Evolutionary conservation across 2,888 invertebrate genomes (phyloP).

Genomic region (Lypha dubia): DNA sequence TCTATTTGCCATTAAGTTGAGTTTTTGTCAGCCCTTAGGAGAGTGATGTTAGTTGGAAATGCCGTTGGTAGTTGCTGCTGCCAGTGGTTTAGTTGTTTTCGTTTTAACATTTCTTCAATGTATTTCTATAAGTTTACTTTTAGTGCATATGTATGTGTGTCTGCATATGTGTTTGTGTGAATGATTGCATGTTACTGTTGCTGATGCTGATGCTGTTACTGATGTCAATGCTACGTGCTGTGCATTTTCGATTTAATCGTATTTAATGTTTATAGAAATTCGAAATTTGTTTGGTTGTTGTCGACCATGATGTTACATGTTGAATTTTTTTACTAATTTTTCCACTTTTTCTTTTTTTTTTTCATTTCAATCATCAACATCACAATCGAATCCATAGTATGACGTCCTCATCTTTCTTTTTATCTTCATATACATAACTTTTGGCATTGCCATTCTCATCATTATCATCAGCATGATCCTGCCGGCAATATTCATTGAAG

Average conservation of each 20-base stretch:
- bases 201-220: background rate
- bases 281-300: constrained; percentile 35
- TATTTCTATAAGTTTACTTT: constrained; percentile 45
- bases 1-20: constrained; percentile 11
- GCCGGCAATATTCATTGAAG: background rate
- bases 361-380: constrained; percentile 38
- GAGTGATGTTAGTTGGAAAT: background rate
- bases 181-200: background rate
- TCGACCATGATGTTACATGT: constrained; percentile 13
- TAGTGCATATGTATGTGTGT: constrained; percentile 13
- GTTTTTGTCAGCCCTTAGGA: constrained; percentile 16
- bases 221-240: constrained; percentile 51
- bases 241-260: constrained; percentile 55
- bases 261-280: constrained; percentile 44
- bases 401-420: background rate
- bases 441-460: constrained; percentile 8
- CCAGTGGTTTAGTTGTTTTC: constrained; percentile 24
- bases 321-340: constrained; percentile 9
- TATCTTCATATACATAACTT: background rate
- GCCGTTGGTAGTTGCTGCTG: constrained; percentile 42
- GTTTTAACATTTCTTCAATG: constrained; percentile 46
- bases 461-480: background rate
- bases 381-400: background rate
- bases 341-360: constrained; percentile 18
- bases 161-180: constrained; percentile 13